Base-by-base conservation (phyloP, 23 tunicate species). In the Halocynthia roretzi region DNA sequence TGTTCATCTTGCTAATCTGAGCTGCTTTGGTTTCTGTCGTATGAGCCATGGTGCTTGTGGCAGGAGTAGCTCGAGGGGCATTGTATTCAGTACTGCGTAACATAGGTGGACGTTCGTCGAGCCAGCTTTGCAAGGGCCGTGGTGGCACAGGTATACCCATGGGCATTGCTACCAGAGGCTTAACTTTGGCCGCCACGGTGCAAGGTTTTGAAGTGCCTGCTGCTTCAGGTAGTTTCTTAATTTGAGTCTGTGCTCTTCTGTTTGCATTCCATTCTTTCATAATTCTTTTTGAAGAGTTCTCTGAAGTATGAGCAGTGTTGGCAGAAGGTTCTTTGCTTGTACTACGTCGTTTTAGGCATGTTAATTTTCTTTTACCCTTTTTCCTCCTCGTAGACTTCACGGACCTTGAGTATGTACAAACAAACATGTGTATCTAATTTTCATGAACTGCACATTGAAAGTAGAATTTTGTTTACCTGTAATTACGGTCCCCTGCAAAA, bases 401-500 rank as follows among this genome's bases (percentile, higher is more conserved):
- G 44, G 62, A 40, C 55, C 48, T 10, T 22, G 66, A 19, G 62
- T 54, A 62, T 8, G 8, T 67, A 57, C 21, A 67, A 44, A 77
- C 20, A 18, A 67, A 15, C 12, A 67, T 2, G 71, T 10, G 17
- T n/a, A 31, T 31, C 4, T 31, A 31, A 31, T 31, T 31, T 31
- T 31, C 44, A 31, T 4, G 44, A 0, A 31, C 44, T 31, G 44
- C 44, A 31, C 44, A 31, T 31, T 31, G 44, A 31, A 31, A 31
- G 44, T 31, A 0, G 44, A 31, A 31, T 31, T 31, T 31, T 31
- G n/a, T 18, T 10, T 0, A 82, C 86, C 80, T 75, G 65, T 82
- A 82, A 31, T 62, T 82, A n/a, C 72, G 70, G 6, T 82, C 86
- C 21, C 70, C 53, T 10, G 79, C 76, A 64, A 82, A 82, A 7